Percentiles rank a stretch among this genome's conserved stretches.
Conservation (phyloP, 2,888 invertebrate species). For the Heliconius sara region DNA sequence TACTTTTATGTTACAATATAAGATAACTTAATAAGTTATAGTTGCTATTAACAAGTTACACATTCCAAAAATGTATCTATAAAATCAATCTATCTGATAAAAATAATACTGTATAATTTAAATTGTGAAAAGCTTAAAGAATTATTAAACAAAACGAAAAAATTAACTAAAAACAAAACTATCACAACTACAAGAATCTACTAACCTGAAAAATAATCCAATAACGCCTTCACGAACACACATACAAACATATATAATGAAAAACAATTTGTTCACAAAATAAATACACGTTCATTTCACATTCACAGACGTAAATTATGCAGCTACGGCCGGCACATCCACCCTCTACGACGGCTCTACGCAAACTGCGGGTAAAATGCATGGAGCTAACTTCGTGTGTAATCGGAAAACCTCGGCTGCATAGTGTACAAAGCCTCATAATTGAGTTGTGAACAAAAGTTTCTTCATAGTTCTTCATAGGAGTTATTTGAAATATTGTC, state of each 20-base stretch:
- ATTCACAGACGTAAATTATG: constrained; percentile 37
- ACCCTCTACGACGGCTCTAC: constrained; percentile 39
- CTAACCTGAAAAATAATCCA: constrained; percentile 39
- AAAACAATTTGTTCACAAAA: constrained; percentile 35
- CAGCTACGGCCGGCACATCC: constrained; percentile 28
- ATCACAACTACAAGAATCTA: constrained; percentile 1
- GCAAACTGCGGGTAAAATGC: constrained; percentile 44
- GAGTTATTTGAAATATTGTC: not conserved
- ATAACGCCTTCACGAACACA: constrained; percentile 34
- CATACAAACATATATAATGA: constrained; percentile 27
- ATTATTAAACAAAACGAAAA: no score
- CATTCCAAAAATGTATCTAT: no score
- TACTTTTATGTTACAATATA: no score
- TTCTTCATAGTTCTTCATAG: constrained; percentile 23
- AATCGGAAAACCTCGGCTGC: constrained; percentile 39
- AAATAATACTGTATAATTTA: no score
- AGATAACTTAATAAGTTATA: no score
- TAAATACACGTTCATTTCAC: constrained; percentile 46
- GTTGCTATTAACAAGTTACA: no score
- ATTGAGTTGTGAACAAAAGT: constrained; percentile 32
- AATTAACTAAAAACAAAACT: no score
- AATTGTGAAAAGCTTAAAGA: no score
- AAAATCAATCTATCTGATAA: no score
- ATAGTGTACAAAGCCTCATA: constrained; percentile 22
- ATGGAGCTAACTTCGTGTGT: constrained; percentile 36